phyloP scores from a whole-genome alignment of 2,113 vertebrate species.

The Pithys albifrons region DNA sequence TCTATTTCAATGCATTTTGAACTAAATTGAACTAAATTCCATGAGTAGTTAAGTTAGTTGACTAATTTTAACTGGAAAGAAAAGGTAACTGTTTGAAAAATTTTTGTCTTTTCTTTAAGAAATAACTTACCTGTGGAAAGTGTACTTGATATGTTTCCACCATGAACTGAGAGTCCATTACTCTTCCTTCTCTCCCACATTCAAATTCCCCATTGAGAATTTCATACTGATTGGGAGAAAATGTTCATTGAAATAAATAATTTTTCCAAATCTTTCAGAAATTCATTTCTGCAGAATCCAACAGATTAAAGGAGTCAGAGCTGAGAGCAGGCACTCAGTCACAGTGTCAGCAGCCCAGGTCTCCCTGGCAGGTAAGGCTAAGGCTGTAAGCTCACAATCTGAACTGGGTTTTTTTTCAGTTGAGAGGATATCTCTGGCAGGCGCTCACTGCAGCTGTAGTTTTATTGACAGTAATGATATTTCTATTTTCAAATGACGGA shows the following conservation, averaged over 20 bases:
- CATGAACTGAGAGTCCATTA: not conserved
- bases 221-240: not conserved
- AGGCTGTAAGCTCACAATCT: not conserved
- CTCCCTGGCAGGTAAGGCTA: not conserved
- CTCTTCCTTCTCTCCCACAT: not conserved
- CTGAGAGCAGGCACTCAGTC: fast-evolving
- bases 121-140: not conserved
- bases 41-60: not conserved
- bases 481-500: constrained; percentile 30
- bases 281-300: not conserved
- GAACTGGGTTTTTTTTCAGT: not conserved
- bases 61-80: not conserved
- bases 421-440: constrained; percentile 9
- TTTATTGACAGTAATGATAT: constrained; percentile 39
- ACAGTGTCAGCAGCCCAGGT: not conserved
- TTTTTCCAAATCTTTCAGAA: not conserved
- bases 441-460: not conserved
- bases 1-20: not conserved
- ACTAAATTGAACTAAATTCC: not conserved
- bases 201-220: not conserved
- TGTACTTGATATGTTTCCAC: not conserved
- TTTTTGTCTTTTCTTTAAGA: not conserved
- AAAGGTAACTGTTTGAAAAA: not conserved
- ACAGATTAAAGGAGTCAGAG: not conserved
- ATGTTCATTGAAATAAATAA: not conserved